Percentiles rank a stretch among this genome's conserved stretches.
These are phyloP conservation scores for Sminthopsis crassicaudata DNA, from an alignment of 2,113 vertebrate genomes.

Conservation along the genomic window DNA sequence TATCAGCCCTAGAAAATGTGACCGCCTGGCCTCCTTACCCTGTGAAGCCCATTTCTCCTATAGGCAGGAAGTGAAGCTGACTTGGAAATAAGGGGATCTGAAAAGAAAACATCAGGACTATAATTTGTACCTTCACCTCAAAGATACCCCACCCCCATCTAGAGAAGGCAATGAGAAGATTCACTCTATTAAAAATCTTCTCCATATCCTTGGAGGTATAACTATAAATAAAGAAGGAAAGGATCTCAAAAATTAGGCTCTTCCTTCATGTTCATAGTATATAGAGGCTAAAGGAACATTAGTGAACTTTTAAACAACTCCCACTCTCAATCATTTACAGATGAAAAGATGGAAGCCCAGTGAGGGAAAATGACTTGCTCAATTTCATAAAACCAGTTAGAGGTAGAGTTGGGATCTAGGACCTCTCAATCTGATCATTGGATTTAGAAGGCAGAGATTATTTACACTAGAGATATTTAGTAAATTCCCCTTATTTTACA, in stretches of 20 bases:
- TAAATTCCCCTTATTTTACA: not conserved
- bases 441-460: not conserved
- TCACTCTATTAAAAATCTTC: not conserved
- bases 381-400: not conserved
- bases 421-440: not conserved
- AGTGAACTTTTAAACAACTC: not conserved
- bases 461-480: not conserved
- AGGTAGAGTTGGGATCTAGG: not conserved
- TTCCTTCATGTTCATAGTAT: not conserved
- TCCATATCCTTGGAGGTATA: not conserved
- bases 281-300: not conserved
- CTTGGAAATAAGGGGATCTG: conserved; percentile 95
- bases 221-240: not conserved
- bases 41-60: conserved; percentile 94
- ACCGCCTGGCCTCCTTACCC: conserved; percentile 84
- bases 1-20: not conserved
- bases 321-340: not conserved
- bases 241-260: not conserved
- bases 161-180: not conserved
- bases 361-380: not conserved
- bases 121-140: not conserved
- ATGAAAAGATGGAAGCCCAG: not conserved
- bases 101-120: conserved; percentile 46
- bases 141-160: not conserved
- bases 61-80: conserved; percentile 96